Evolutionary conservation across 2,888 invertebrate genomes (phyloP), one percentile per base, ranked within the genome.

Genomic region (Cryptophagus acutangulus): DNA sequence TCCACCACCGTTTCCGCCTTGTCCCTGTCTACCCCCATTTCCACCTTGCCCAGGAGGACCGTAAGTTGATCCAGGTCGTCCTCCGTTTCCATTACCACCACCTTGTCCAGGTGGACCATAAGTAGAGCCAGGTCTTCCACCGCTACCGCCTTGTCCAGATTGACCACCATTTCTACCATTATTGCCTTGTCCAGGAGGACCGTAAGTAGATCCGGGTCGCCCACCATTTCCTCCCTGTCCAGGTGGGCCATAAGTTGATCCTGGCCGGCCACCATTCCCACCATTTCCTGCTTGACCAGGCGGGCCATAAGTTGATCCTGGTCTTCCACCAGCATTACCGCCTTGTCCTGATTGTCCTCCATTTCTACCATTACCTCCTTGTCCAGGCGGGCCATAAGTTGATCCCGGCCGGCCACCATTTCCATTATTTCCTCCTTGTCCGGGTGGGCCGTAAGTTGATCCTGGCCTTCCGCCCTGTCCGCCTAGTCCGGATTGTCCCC

Each of bases 11-110:
- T 56, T 57, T 25, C 31, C 12, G n/a, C 55, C 62, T 10, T 44
- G 24, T 9, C 45, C 45, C 38, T 36, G 35, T 18, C 38, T 24
- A 12, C 33, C 29, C n/a, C 47, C 46, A 25, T 48, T 45, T 13
- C 48, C 46, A 15, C 12, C 29, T 43, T 43, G 20, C 20, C 48
- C 36, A 28, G 71, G 68, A 20, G 67, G 51, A 8, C 67, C 69
- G 44, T 71, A 70, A n/a, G 65, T 56, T 5, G 67, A 61, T 43
- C 66, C 63, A n/a, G 64, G 60, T 38, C 59, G 37, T 6, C 63
- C 51, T 6, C 54, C 51, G 31, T 51, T 51, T 34, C 55, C 53
- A 33, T 49, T 47, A 25, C 26, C 3, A 13, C 12, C 3, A 4
- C 26, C 26, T 45, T 41, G 17, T 28, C 40, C 29, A 26, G 52